phyloP scores from a whole-genome alignment of 1,140 invertebrate genomes.

The Anadara kagoshimensis region DNA sequence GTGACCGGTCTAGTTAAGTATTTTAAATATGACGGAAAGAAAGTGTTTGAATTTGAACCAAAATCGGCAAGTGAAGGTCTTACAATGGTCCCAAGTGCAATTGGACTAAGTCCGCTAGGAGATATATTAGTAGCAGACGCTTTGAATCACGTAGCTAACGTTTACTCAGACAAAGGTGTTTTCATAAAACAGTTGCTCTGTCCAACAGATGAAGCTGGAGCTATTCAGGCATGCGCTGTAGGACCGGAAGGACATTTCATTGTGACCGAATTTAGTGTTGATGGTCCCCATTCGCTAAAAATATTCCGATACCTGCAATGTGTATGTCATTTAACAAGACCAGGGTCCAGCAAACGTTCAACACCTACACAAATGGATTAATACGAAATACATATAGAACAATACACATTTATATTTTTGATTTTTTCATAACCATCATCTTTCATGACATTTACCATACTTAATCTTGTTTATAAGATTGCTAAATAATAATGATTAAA shows the following conservation, averaged over 20 bases:
- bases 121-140: conserved; percentile 61
- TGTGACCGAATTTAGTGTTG: conserved; percentile 59
- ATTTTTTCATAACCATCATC: no score
- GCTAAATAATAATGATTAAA: no score
- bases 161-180: conserved; percentile 57
- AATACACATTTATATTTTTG: no score
- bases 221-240: conserved; percentile 60
- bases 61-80: conserved; percentile 46
- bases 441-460: no score
- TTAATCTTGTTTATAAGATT: no score
- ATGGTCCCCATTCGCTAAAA: conserved; percentile 66
- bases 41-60: conserved; percentile 60
- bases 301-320: conserved; percentile 68
- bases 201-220: conserved; percentile 61
- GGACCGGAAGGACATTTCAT: conserved; percentile 69
- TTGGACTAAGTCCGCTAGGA: conserved; percentile 54
- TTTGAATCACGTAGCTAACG: conserved; percentile 66
- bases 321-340: conserved; percentile 59
- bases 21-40: conserved; percentile 54
- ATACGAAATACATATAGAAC: no score
- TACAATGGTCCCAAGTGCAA: conserved; percentile 50
- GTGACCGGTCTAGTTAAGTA: conserved; percentile 51
- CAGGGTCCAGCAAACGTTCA: conserved; percentile 57
- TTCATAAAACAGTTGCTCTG: conserved; percentile 56
- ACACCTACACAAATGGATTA: conserved; percentile 40